A percentile compares a stretch with the other conserved stretches of the same genome.
phyloP scores from a whole-genome alignment of 2,797 vertebrate species.

The Eutrigla gurnardus region DNA sequence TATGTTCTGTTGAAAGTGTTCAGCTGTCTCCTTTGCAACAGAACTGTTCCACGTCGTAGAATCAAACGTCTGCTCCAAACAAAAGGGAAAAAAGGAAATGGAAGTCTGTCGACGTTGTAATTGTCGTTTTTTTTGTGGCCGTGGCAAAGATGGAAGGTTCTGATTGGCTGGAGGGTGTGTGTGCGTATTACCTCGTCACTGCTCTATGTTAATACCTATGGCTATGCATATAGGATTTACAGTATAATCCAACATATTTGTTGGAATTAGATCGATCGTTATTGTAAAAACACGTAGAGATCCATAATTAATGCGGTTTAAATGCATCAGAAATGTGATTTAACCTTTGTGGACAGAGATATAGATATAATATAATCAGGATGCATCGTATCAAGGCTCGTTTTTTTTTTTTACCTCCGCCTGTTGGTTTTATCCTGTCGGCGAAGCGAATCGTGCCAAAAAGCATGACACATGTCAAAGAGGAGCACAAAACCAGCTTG shows the following conservation, averaged over 20 bases:
- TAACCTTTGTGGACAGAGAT: constrained; percentile 4
- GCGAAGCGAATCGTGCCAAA: constrained; percentile 53
- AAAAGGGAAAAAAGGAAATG: constrained; percentile 21
- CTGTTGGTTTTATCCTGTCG: constrained; percentile 37
- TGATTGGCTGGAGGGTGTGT: neutral
- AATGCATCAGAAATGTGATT: constrained; percentile 16
- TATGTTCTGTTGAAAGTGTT: constrained; percentile 73
- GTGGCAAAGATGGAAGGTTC: neutral
- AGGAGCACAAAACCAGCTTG: constrained; percentile 42
- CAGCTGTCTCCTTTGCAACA: constrained; percentile 66
- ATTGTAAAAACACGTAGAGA: neutral
- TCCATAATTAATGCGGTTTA: neutral
- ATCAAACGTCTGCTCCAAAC: constrained; percentile 51
- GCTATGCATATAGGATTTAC: too few relatives aligned
- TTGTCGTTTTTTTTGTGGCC: constrained; percentile 5
- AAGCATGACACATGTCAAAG: constrained; percentile 56
- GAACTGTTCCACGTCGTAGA: constrained; percentile 47
- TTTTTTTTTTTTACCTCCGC: constrained; percentile 23
- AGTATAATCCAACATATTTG: neutral
- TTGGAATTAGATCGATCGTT: neutral
- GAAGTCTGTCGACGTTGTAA: constrained; percentile 9
- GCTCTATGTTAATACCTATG: too few relatives aligned
- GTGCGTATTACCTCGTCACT: too few relatives aligned
- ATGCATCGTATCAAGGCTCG: constrained; percentile 39
- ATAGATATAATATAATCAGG: constrained; percentile 11